Percentiles rank a stretch among this genome's conserved stretches.
phyloP scores from a whole-genome alignment of 2,797 vertebrate species.

The Rhyacichthys aspro region DNA sequence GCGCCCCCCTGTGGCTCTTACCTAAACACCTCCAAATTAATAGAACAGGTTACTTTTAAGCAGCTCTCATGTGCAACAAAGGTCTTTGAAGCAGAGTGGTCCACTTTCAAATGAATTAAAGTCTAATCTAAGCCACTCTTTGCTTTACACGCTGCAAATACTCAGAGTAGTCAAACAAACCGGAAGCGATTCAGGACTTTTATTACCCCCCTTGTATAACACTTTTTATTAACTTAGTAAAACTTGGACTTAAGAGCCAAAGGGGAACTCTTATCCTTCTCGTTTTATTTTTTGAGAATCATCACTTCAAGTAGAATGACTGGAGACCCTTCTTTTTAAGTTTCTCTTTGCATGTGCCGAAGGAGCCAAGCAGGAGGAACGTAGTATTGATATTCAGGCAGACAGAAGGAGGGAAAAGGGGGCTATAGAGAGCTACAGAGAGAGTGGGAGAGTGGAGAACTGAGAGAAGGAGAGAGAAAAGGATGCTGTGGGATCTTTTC shows the following conservation, averaged over 20 bases:
- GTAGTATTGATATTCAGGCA: conserved; percentile 66
- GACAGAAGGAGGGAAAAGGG: conserved; percentile 46
- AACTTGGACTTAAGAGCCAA: too few species aligned
- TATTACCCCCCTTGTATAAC: too few species aligned
- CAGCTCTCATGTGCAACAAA: too few species aligned
- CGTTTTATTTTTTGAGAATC: conserved; percentile 21
- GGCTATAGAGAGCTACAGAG: conserved; percentile 44
- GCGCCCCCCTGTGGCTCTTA: conserved; percentile 61
- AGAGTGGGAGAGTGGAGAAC: conserved; percentile 27
- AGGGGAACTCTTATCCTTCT: background rate
- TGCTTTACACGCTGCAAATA: too few species aligned
- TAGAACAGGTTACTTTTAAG: too few species aligned
- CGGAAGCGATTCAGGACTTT: too few species aligned
- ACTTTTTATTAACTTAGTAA: too few species aligned
- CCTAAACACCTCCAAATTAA: too few species aligned
- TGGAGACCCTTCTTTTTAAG: conserved; percentile 36
- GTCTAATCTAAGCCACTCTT: too few species aligned
- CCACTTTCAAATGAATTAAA: too few species aligned
- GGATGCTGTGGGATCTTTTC: conserved; percentile 73
- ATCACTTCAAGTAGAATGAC: conserved; percentile 20
- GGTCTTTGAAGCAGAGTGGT: too few species aligned
- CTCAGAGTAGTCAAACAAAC: too few species aligned
- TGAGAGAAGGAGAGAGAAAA: conserved; percentile 43
- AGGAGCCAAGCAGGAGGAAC: conserved; percentile 40
- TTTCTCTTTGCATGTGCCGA: conserved; percentile 46